Conservation (phyloP, 2,113 vertebrate species). For the Hepsetus odoe region DNA sequence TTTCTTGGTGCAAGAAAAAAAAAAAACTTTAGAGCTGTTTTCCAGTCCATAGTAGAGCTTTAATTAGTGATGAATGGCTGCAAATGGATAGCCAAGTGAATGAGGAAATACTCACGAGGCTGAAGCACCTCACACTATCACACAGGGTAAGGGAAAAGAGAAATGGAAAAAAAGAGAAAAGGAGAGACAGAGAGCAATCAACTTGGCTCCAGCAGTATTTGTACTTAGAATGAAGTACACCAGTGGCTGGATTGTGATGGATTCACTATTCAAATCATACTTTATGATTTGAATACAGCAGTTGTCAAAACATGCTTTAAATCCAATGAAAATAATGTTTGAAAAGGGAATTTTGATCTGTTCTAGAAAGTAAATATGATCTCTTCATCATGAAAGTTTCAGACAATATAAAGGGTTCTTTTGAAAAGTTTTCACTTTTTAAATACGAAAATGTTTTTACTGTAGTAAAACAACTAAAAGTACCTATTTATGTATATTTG, state of each 20-base stretch:
- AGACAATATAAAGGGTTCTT: no score
- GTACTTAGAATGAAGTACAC: conserved; percentile 63
- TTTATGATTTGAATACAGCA: no score
- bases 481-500: no score
- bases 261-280: no score
- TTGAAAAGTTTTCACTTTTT: no score
- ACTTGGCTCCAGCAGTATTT: conserved; percentile 54
- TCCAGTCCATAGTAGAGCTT: conserved; percentile 7
- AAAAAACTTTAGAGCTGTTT: conserved; percentile 2
- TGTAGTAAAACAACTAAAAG: no score
- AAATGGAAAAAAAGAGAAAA: not conserved
- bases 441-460: no score
- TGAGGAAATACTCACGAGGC: conserved; percentile 38
- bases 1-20: not conserved
- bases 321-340: no score
- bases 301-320: no score
- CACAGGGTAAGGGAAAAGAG: not conserved
- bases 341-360: no score
- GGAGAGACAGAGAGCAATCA: conserved; percentile 33
- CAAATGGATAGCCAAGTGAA: conserved; percentile 26
- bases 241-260: conserved; percentile 19
- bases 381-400: no score
- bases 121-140: conserved; percentile 20
- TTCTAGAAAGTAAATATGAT: no score
- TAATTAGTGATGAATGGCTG: conserved; percentile 37